A percentile compares a stretch with the other conserved stretches of the same genome.
Conservation (phyloP, 2,113 vertebrate species). For the Pomatostomus ruficeps region DNA sequence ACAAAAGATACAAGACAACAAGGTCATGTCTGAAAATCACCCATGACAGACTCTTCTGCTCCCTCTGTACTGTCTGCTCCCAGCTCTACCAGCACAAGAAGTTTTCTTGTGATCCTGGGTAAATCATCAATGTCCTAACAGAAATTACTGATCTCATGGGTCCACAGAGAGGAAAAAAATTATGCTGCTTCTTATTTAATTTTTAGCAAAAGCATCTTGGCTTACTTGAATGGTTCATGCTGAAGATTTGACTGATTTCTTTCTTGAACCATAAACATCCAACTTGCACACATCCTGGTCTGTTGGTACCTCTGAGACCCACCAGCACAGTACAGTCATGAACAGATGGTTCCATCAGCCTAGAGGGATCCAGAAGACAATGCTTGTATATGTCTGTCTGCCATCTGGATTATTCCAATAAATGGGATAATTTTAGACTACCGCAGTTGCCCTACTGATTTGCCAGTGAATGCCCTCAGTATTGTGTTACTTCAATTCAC, state of each 20-base stretch:
- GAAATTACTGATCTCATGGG: neutral
- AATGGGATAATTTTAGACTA: neutral
- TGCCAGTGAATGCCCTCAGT: neutral
- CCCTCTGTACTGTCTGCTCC: neutral
- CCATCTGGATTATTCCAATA: neutral
- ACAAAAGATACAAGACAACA: neutral
- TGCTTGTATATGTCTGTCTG: neutral
- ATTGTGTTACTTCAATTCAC: neutral
- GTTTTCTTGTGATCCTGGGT: neutral
- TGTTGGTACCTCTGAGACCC: neutral
- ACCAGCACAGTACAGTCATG: neutral
- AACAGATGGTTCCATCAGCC: neutral
- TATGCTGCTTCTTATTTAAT: neutral
- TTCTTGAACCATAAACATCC: neutral
- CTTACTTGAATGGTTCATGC: neutral
- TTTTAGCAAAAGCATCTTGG: neutral
- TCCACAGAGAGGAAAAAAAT: neutral
- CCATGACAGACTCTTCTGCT: neutral
- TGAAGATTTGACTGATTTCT: neutral
- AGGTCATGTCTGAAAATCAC: neutral
- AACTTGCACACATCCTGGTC: neutral
- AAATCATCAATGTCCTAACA: neutral
- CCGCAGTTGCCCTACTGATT: neutral
- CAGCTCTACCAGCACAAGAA: neutral
- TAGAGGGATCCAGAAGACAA: neutral